phyloP scores from a whole-genome alignment of 2,113 vertebrate species.

The Bufo bufo region DNA sequence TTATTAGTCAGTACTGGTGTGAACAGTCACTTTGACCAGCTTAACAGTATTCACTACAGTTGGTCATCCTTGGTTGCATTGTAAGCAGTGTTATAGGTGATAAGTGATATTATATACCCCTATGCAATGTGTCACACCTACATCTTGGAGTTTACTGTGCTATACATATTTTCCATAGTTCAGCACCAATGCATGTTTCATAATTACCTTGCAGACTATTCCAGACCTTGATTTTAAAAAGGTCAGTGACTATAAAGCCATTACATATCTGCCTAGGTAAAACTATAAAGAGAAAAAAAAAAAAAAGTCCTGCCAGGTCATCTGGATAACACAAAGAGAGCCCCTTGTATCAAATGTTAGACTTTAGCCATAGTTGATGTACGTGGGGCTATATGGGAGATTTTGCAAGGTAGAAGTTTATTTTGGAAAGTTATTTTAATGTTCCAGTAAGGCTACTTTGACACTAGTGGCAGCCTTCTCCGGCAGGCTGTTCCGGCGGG shows the following conservation, averaged over 20 bases:
- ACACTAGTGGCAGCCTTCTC: too few species aligned
- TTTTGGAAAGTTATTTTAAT: neutral
- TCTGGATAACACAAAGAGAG: neutral
- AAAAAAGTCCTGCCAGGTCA: neutral
- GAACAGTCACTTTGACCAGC: too few species aligned
- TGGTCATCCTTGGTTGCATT: too few species aligned
- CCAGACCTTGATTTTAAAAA: constrained; percentile 6
- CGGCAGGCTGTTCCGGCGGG: too few species aligned
- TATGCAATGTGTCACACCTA: neutral
- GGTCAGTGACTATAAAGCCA: constrained; percentile 23
- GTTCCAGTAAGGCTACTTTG: constrained; percentile 13
- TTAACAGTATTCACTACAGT: too few species aligned
- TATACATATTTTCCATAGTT: neutral
- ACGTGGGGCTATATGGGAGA: neutral
- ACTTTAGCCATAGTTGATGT: neutral
- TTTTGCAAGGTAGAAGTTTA: neutral
- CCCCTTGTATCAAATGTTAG: neutral
- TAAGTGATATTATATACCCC: too few species aligned
- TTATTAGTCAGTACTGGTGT: too few species aligned
- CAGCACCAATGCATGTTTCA: neutral
- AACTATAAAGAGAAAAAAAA: neutral
- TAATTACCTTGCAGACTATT: constrained; percentile 1
- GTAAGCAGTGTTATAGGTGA: too few species aligned
- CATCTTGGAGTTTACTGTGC: neutral
- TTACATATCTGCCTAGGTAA: neutral